These are phyloP conservation scores for Melanotaenia boesemani DNA, from an alignment of 2,797 vertebrate species.

Conservation along the genomic window DNA sequence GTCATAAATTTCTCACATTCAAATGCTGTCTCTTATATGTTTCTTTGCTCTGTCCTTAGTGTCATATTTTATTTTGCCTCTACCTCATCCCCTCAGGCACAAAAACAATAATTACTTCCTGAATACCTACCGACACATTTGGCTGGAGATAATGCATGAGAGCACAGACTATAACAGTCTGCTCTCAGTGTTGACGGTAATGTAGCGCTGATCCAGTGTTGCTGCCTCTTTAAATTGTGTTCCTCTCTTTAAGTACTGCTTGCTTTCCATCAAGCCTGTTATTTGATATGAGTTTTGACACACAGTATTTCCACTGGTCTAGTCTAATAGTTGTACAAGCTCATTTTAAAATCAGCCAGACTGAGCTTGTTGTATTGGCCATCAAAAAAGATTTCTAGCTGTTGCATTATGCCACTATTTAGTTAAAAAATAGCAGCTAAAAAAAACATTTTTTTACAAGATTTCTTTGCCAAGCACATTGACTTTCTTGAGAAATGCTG, in stretches of 20 bases:
- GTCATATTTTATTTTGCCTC: constrained; percentile 80
- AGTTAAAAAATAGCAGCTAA: not conserved
- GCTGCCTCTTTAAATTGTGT: constrained; percentile 59
- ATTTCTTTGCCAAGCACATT: not conserved
- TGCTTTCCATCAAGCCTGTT: constrained; percentile 80
- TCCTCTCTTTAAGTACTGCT: constrained; percentile 26
- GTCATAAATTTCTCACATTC: constrained; percentile 28
- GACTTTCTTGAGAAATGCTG: not conserved
- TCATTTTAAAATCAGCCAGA: not conserved
- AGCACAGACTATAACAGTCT: constrained; percentile 96
- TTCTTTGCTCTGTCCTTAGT: constrained; percentile 62
- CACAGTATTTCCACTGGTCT: constrained; percentile 87
- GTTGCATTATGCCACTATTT: not conserved
- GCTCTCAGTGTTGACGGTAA: constrained; percentile 98
- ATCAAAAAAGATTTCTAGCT: not conserved
- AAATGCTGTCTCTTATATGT: constrained; percentile 48
- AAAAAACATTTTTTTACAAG: not conserved
- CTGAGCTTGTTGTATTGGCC: not conserved
- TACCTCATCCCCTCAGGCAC: constrained; percentile 92
- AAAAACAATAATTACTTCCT: constrained; percentile 99
- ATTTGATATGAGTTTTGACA: constrained; percentile 73
- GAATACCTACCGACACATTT: constrained; percentile 94
- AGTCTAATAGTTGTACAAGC: not conserved
- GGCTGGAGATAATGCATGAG: constrained; percentile 98
- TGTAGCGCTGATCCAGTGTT: constrained; percentile 84